Conservation (phyloP, 2,888 invertebrate genomes). For the Drosophila mimetica region DNA sequence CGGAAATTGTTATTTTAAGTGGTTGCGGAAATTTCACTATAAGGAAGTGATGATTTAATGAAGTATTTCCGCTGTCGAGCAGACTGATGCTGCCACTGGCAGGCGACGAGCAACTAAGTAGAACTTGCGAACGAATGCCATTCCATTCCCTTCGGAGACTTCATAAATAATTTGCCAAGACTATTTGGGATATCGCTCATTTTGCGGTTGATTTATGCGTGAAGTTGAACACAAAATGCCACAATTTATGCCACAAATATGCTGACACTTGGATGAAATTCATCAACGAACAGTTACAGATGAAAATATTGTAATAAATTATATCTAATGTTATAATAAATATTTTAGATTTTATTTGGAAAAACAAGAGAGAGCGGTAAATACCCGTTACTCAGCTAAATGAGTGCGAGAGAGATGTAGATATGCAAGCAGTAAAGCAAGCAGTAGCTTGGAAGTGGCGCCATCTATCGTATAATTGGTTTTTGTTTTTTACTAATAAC, state of each 20-base stretch:
- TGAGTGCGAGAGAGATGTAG: too few species aligned
- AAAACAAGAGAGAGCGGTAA: too few species aligned
- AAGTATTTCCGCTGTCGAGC: constrained; percentile 67
- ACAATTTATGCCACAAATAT: constrained; percentile 1
- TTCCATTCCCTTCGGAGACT: constrained; percentile 2
- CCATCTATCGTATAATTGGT: too few species aligned
- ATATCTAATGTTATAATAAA: too few species aligned
- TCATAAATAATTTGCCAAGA: constrained; percentile 69
- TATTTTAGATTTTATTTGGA: too few species aligned
- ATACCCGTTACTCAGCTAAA: too few species aligned
- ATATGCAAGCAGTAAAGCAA: too few species aligned
- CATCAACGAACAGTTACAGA: too few species aligned
- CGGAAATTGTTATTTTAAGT: constrained; percentile 79
- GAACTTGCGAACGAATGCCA: not conserved
- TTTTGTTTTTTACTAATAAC: too few species aligned
- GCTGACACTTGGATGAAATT: not conserved
- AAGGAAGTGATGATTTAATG: constrained; percentile 76
- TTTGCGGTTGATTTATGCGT: constrained; percentile 69
- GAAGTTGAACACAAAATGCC: constrained; percentile 7
- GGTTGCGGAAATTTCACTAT: constrained; percentile 74
- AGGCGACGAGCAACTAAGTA: not conserved
- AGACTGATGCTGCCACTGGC: constrained; percentile 24
- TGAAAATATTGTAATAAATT: too few species aligned
- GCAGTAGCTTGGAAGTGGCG: too few species aligned
- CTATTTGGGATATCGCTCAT: constrained; percentile 59